Percentiles rank a stretch among this genome's conserved stretches.
phyloP scores from a whole-genome alignment of 1,140 invertebrate genomes.

The Philotrypesis tridentata region DNA sequence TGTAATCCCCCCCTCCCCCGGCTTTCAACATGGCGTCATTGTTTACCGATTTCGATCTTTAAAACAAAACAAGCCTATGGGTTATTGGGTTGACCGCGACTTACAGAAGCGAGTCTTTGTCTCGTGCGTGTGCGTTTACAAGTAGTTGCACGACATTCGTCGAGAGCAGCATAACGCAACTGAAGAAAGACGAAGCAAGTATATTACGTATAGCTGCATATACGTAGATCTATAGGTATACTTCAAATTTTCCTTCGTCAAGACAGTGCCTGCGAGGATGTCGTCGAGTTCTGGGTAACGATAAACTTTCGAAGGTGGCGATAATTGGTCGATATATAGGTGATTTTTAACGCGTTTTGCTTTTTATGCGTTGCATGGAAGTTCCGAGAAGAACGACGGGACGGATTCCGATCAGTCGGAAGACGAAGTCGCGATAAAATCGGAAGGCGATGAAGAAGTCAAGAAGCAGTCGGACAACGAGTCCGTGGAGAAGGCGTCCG shows the following conservation, averaged over 20 bases:
- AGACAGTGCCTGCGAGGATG: neutral
- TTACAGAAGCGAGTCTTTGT: neutral
- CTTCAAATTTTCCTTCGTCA: neutral
- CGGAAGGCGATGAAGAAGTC: neutral
- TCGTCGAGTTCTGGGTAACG: neutral
- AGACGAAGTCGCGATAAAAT: neutral
- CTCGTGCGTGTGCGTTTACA: neutral
- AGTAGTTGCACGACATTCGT: neutral
- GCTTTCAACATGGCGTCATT: constrained; percentile 10
- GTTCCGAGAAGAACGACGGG: neutral
- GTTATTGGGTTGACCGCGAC: too few relatives aligned
- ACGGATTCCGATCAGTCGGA: neutral
- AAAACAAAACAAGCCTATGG: constrained; percentile 21
- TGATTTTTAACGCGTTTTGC: neutral
- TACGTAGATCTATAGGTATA: neutral
- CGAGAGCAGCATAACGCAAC: neutral
- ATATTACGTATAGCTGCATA: too few relatives aligned
- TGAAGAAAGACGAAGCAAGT: neutral
- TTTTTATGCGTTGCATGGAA: neutral
- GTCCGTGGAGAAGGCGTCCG: constrained; percentile 12
- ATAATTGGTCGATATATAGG: neutral
- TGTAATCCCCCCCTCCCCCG: neutral
- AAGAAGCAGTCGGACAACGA: neutral
- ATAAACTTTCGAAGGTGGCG: neutral
- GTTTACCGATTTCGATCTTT: neutral